phyloP scores from a whole-genome alignment of 1,140 invertebrate genomes.

The Cotesia glomerata region DNA sequence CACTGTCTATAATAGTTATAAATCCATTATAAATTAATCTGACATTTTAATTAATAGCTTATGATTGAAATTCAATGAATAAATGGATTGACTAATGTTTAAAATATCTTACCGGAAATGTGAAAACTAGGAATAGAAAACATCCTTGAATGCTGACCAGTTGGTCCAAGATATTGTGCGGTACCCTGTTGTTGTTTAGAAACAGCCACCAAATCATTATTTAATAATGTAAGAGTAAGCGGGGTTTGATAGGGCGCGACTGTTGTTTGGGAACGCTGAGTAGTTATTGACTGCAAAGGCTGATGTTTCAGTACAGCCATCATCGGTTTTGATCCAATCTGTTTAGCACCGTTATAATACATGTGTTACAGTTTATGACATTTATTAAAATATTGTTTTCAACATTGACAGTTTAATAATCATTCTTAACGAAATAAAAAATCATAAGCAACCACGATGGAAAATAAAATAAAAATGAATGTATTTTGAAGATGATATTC shows the following conservation, averaged over 20 bases:
- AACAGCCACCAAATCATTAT: slow-evolving; percentile 57
- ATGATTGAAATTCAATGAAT: neutral
- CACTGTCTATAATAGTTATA: slow-evolving; percentile 42
- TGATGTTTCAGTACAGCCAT: slow-evolving; percentile 61
- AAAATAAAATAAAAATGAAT: too few species aligned
- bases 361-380: slow-evolving; percentile 40
- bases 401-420: neutral
- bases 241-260: slow-evolving; percentile 52
- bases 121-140: slow-evolving; percentile 52
- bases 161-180: slow-evolving; percentile 51
- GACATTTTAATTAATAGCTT: neutral
- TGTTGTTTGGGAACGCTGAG: slow-evolving; percentile 54
- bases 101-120: slow-evolving; percentile 52
- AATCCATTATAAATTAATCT: neutral
- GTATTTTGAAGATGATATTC: too few species aligned
- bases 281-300: slow-evolving; percentile 55
- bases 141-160: slow-evolving; percentile 52
- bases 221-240: slow-evolving; percentile 57
- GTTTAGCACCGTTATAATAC: slow-evolving; percentile 50
- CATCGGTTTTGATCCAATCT: slow-evolving; percentile 60
- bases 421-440: too few species aligned
- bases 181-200: slow-evolving; percentile 56
- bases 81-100: neutral
- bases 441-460: too few species aligned
- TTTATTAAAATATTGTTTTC: slow-evolving; percentile 28